A percentile compares a stretch with the other conserved stretches of the same genome.
Evolutionary conservation across 1,140 invertebrate species (phyloP).

Genomic region (Pseudachorutes palmiensis): DNA sequence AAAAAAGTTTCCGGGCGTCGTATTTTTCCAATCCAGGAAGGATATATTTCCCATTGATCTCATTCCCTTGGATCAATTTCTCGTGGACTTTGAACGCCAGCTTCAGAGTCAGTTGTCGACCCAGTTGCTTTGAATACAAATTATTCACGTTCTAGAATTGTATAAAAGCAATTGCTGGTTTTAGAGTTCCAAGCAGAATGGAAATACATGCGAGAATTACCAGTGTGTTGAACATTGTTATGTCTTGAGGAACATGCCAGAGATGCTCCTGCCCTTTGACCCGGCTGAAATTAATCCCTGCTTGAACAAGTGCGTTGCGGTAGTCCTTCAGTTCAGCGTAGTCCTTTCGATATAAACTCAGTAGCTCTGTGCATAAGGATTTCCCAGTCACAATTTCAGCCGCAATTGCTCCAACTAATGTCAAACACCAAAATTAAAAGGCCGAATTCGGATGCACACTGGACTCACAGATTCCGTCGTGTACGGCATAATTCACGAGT

Average conservation of each 20-base stretch:
- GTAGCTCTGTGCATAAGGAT: too few relatives aligned
- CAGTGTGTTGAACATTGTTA: too few relatives aligned
- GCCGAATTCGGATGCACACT: too few relatives aligned
- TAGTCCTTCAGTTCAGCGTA: too few relatives aligned
- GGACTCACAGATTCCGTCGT: background rate
- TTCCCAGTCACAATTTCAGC: too few relatives aligned
- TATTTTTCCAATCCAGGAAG: slow-evolving; percentile 3
- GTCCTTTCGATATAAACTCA: too few relatives aligned
- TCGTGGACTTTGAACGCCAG: background rate
- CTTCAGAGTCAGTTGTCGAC: background rate
- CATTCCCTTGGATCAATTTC: background rate
- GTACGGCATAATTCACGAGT: background rate
- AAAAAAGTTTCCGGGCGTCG: background rate
- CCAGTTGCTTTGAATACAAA: background rate
- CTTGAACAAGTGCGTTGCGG: too few relatives aligned
- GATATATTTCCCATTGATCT: background rate
- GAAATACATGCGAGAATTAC: background rate
- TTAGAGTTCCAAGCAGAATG: background rate
- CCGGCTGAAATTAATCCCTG: too few relatives aligned
- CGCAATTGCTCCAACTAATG: too few relatives aligned
- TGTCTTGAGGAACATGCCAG: too few relatives aligned
- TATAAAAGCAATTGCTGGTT: background rate
- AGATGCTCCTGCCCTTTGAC: too few relatives aligned
- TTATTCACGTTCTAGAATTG: background rate
- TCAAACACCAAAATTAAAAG: too few relatives aligned